Base-by-base conservation (phyloP, 1,140 invertebrate genomes). In the Kradibia gibbosae region DNA sequence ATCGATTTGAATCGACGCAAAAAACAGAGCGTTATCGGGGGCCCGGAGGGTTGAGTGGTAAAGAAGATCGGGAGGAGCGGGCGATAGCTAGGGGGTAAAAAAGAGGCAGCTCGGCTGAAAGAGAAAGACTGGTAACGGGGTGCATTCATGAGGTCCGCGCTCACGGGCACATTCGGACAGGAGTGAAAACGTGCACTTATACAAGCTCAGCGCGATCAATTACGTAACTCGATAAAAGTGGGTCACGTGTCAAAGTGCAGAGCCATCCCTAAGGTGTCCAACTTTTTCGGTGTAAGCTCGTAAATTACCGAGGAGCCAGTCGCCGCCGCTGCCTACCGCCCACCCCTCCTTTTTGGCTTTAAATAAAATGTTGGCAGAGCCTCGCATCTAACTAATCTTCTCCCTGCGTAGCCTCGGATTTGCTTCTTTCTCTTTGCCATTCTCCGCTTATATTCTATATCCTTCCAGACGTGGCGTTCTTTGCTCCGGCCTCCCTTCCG, bases 241-340 rank as follows among this genome's bases (percentile, higher is more conserved):
- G 90, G 89, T 90, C 89, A 86, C 85, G 87, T 89, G 89, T 91
- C 89, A 91, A 91, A 90, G 87, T 87, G 88, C 88, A 84, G 62
- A 25, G 62, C 75, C 87, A 88, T 88, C 86, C 86, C 87, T 85
- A 86, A 89, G 86, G 87, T 90, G 88, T 89, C 88, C 87, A 90
- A 90, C 86, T 85, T 89, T 82, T 74, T 75, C 22, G 28, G 85
- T 86, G 85, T 86, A 88, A 87, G 86, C 89, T 90, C 89, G 89
- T 90, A 91, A 91, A 91, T 91, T 90, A 90, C 86, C 83, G 85
- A 84, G 75, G 79, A 50, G 31, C 31, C 28, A 60, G 55, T 31
- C 45, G 48, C 28, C 28, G 48, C 25, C 25, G 57, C 57, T 25
- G 28, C 8, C 25, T 55, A 73, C 13, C 82, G 84, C 80, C 83